phyloP scores from a whole-genome alignment of 53 echinoderm and acorn worm genomes.

The Crossaster papposus region DNA sequence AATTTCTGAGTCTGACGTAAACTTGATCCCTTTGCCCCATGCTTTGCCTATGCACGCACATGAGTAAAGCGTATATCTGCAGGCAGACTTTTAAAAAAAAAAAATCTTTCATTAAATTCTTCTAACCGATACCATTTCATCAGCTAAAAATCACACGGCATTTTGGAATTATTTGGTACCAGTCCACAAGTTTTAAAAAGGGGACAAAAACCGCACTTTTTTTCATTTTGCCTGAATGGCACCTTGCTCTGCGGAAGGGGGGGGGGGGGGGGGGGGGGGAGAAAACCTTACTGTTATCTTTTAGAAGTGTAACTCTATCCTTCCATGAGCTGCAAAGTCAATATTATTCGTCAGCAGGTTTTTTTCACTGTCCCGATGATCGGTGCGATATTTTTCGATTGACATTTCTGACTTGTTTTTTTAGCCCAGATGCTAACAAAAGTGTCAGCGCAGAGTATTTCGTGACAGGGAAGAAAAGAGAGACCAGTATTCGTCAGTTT shows the following conservation, averaged over 20 bases:
- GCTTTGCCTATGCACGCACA: too few species aligned
- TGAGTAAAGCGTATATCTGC: too few species aligned
- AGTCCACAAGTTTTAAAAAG: background rate
- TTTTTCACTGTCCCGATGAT: background rate
- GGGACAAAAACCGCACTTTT: background rate
- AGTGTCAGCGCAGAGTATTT: background rate
- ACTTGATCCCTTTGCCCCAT: too few species aligned
- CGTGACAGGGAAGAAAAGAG: background rate
- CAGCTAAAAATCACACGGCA: too few species aligned
- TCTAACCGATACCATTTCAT: too few species aligned
- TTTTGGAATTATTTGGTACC: background rate
- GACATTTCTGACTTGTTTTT: constrained; percentile 40
- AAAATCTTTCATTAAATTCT: too few species aligned
- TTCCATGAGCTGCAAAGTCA: constrained; percentile 19
- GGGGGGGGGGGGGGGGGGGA: too few species aligned
- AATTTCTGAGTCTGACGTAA: too few species aligned
- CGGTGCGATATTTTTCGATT: background rate
- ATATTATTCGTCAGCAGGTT: constrained; percentile 22
- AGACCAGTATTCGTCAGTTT: background rate
- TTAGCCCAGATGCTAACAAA: constrained; percentile 21
- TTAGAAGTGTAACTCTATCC: constrained; percentile 41
- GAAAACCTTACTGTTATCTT: background rate
- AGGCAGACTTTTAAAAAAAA: too few species aligned
- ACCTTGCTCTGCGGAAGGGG: background rate
- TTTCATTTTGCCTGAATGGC: constrained; percentile 21